Conservation (phyloP, 1,140 invertebrate genomes). For the Acromyrmex heyeri region DNA sequence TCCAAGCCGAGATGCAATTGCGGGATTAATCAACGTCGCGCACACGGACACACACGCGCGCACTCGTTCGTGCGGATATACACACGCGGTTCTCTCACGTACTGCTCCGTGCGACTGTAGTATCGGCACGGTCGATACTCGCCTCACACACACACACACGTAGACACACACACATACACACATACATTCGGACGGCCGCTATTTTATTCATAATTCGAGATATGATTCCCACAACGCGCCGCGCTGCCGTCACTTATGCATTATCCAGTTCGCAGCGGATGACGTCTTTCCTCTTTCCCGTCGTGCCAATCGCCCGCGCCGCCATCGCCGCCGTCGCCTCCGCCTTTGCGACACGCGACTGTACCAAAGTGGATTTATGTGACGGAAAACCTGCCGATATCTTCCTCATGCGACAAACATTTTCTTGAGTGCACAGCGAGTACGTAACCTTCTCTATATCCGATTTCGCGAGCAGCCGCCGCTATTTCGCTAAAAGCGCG, state of each 20-base stretch:
- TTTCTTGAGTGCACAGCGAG: constrained; percentile 45
- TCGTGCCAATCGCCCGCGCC: not conserved
- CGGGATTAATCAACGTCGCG: constrained; percentile 68
- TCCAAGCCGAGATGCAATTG: constrained; percentile 60
- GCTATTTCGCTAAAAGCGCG: constrained; percentile 55
- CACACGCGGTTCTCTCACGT: constrained; percentile 27
- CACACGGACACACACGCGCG: not conserved
- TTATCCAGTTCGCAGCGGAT: constrained; percentile 34
- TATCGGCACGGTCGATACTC: constrained; percentile 62
- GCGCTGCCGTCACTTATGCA: constrained; percentile 64
- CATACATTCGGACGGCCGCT: constrained; percentile 24
- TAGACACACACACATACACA: not conserved
- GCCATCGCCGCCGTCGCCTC: not conserved
- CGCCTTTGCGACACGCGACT: constrained; percentile 10
- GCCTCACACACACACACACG: not conserved
- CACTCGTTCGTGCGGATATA: too few species aligned
- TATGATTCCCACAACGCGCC: constrained; percentile 50
- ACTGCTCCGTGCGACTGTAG: not conserved
- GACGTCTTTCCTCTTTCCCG: constrained; percentile 46
- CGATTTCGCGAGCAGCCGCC: constrained; percentile 31
- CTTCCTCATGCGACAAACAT: constrained; percentile 54
- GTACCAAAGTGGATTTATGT: constrained; percentile 65
- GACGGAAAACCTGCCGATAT: constrained; percentile 63
- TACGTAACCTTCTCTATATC: constrained; percentile 30
- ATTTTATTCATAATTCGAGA: constrained; percentile 73